phyloP scores from a whole-genome alignment of 2,113 vertebrate genomes.

The Aix galericulata region DNA sequence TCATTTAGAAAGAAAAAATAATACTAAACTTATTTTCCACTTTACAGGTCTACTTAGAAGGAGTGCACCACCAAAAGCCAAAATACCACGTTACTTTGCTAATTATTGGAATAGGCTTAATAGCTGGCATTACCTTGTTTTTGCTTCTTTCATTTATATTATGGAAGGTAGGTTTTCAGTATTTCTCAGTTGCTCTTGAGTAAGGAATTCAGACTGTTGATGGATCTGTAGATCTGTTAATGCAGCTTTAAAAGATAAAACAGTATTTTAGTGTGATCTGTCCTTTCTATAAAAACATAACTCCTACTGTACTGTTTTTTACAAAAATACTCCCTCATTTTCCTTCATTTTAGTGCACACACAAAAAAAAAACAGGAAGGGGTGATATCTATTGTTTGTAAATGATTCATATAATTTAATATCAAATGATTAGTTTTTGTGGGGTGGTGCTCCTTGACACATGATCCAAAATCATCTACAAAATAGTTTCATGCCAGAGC shows the following conservation, averaged over 20 bases:
- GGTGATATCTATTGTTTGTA: background rate
- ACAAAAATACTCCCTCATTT: background rate
- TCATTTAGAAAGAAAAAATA: background rate
- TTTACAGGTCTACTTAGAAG: constrained; percentile 86
- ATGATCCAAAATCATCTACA: background rate
- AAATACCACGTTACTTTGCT: constrained; percentile 76
- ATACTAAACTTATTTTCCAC: background rate
- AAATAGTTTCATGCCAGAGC: background rate
- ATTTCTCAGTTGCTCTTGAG: background rate
- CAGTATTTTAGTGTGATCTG: background rate
- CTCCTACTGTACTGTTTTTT: background rate
- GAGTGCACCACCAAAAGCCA: constrained; percentile 84
- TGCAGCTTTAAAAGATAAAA: background rate
- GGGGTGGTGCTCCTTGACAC: background rate
- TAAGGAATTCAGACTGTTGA: background rate
- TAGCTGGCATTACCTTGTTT: constrained; percentile 84
- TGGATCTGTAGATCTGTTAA: background rate
- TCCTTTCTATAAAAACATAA: background rate
- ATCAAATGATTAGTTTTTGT: background rate
- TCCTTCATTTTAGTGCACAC: background rate
- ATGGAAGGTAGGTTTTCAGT: constrained; percentile 86
- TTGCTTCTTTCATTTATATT: constrained; percentile 82
- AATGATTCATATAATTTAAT: background rate
- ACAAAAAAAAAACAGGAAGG: no score
- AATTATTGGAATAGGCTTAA: constrained; percentile 83